These are phyloP conservation scores for Cassiopea xamachana DNA, from an alignment of 30 jellyfish, hydroid and myxozoan genomes.

Conservation along the genomic window DNA sequence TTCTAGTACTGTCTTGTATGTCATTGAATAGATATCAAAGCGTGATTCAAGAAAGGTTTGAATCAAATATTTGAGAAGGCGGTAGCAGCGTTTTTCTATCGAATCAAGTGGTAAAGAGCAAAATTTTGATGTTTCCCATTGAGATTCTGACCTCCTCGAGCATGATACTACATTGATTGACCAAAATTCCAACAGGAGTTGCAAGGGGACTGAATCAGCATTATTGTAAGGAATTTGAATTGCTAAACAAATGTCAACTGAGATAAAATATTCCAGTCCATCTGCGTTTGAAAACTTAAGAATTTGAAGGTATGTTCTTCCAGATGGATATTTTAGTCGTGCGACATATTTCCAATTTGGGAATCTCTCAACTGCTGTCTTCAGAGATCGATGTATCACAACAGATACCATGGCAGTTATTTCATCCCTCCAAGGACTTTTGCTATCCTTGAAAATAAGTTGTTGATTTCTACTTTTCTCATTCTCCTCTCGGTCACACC, in stretches of 20 bases:
- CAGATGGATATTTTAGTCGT: not conserved
- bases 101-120: not conserved
- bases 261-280: not conserved
- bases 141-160: not conserved
- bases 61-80: not conserved
- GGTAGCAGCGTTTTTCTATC: not conserved
- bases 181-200: not conserved
- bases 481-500: not conserved
- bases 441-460: not conserved
- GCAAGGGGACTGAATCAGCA: not conserved
- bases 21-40: not conserved
- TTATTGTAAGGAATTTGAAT: not conserved
- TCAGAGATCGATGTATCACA: not conserved
- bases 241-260: not conserved
- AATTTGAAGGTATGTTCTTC: not conserved
- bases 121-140: not conserved
- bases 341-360: not conserved
- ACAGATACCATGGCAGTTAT: not conserved
- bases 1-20: not conserved
- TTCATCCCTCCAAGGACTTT: not conserved
- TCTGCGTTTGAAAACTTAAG: not conserved
- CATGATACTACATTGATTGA: not conserved
- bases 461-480: not conserved
- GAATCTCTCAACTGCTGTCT: not conserved
- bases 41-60: not conserved